These are phyloP conservation scores for Pocillopora meandrina DNA, from an alignment of 92 coral and sea anemone species.

Conservation along the genomic window DNA sequence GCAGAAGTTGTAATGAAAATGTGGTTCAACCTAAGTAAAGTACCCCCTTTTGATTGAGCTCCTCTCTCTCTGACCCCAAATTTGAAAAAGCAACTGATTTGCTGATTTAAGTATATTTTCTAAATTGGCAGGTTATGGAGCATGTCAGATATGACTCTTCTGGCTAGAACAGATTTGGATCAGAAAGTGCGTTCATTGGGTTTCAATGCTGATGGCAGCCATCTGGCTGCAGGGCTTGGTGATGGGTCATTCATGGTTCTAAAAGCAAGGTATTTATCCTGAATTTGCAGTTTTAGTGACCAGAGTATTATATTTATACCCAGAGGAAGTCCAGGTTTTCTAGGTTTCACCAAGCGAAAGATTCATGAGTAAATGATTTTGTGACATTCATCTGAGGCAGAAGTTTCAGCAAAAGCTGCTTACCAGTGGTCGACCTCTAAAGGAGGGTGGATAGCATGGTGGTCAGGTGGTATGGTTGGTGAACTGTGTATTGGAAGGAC, in stretches of 20 bases:
- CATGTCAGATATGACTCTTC: conserved; percentile 79
- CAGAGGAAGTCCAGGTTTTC: not conserved
- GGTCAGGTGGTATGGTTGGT: too few species aligned
- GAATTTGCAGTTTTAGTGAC: not conserved
- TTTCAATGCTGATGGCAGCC: conserved; percentile 93
- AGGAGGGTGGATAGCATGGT: too few species aligned
- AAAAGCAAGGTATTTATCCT: conserved; percentile 78
- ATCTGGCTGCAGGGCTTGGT: conserved; percentile 88
- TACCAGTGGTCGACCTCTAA: too few species aligned
- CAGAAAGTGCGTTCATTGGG: conserved; percentile 90
- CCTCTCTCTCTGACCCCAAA: not conserved
- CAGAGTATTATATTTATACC: not conserved
- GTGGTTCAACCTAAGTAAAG: too few species aligned
- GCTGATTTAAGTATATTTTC: not conserved
- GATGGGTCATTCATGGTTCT: conserved; percentile 96
- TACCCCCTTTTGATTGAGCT: not conserved
- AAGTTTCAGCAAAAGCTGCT: too few species aligned
- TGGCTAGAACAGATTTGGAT: conserved; percentile 92
- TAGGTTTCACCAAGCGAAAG: not conserved
- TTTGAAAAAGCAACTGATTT: too few species aligned
- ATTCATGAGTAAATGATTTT: too few species aligned
- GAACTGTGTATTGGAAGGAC: too few species aligned
- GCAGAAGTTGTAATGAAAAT: too few species aligned
- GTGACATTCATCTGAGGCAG: too few species aligned
- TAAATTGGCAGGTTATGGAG: conserved; percentile 82